Percentiles rank a stretch among this genome's conserved stretches.
Conservation (phyloP, 2,888 invertebrate genomes). For the Himalopsyche anomala region DNA sequence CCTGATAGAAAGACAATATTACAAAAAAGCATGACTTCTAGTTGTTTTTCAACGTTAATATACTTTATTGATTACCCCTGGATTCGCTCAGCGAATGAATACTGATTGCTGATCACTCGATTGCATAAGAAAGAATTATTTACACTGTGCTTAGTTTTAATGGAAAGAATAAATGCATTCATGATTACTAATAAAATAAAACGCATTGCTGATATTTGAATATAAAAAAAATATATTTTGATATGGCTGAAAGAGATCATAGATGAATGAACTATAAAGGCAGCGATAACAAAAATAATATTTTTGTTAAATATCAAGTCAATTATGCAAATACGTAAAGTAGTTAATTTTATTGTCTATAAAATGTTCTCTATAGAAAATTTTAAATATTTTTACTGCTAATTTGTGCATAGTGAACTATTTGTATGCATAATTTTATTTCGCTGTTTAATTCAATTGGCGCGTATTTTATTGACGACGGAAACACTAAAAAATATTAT, state of each 20-base stretch:
- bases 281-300: not conserved
- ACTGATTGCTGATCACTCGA: too few relatives aligned
- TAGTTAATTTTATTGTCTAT: conserved; percentile 32
- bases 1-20: too few relatives aligned
- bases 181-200: not conserved
- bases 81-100: too few relatives aligned
- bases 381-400: conserved; percentile 16
- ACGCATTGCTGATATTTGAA: too few relatives aligned
- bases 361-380: not conserved
- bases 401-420: conserved; percentile 38
- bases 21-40: too few relatives aligned
- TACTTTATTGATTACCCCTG: too few relatives aligned
- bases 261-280: not conserved
- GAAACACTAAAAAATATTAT: conserved; percentile 35
- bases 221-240: not conserved
- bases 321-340: conserved; percentile 17
- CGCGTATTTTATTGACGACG: conserved; percentile 12
- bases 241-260: not conserved
- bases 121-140: too few relatives aligned
- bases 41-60: too few relatives aligned
- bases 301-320: not conserved
- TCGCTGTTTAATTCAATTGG: conserved; percentile 23
- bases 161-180: not conserved
- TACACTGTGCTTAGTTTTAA: not conserved
- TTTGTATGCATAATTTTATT: conserved; percentile 21